Percentiles rank a stretch among this genome's conserved stretches.
These are phyloP conservation scores for Leucoma salicis DNA, from an alignment of 2,888 invertebrate genomes.

Conservation along the genomic window DNA sequence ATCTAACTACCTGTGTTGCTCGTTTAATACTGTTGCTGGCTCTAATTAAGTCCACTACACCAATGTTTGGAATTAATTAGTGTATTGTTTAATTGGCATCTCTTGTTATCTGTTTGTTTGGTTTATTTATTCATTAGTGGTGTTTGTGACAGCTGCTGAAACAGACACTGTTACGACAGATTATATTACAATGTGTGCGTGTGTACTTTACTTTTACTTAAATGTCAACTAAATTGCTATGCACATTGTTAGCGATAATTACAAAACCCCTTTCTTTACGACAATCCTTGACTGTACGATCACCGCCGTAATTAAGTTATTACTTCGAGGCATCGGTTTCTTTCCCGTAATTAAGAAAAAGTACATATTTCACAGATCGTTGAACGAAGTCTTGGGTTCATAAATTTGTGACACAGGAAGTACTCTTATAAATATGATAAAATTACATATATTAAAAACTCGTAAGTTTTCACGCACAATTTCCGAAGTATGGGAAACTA, in stretches of 20 bases:
- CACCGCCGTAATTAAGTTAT: too few relatives aligned
- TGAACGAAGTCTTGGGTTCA: too few relatives aligned
- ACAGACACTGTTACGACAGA: constrained; percentile 45
- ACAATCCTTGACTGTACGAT: background rate
- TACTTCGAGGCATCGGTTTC: too few relatives aligned
- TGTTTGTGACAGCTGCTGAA: constrained; percentile 72
- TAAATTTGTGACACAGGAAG: background rate
- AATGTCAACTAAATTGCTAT: background rate
- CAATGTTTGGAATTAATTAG: constrained; percentile 83
- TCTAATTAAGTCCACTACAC: constrained; percentile 81
- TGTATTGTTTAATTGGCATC: constrained; percentile 83
- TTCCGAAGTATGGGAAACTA: background rate
- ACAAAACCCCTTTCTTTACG: background rate
- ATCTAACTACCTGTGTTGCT: constrained; percentile 40
- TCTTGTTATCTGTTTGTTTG: constrained; percentile 81
- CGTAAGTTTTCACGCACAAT: background rate
- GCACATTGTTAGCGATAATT: background rate
- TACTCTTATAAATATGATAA: background rate
- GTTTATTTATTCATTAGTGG: constrained; percentile 81
- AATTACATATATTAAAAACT: background rate
- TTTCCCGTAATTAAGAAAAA: too few relatives aligned
- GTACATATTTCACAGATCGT: too few relatives aligned
- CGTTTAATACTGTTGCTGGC: constrained; percentile 63
- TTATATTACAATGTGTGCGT: constrained; percentile 33
- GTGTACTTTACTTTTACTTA: constrained; percentile 3